phyloP scores from a whole-genome alignment of 2,888 invertebrate species.

The Eulithis prunata region DNA sequence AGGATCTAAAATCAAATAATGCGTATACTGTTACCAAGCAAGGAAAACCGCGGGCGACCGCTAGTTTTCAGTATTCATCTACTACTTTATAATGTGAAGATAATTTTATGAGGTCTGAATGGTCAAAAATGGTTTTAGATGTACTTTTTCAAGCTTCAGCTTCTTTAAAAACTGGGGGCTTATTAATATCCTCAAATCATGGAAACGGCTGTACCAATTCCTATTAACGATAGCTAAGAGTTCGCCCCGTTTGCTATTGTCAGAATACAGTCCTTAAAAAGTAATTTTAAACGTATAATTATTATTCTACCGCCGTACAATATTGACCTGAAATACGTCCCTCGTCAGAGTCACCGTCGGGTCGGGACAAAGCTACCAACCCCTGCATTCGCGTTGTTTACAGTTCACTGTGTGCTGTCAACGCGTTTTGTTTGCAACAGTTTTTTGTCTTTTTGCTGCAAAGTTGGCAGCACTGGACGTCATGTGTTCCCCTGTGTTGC shows the following conservation, averaged over 20 bases:
- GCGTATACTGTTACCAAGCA: no score
- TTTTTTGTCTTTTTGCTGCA: conserved; percentile 56
- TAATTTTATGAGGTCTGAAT: no score
- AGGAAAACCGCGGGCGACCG: no score
- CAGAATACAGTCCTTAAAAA: neutral
- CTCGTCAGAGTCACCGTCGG: neutral
- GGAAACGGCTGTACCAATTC: no score
- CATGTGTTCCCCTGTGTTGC: conserved; percentile 57
- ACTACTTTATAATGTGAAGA: no score
- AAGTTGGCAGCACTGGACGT: conserved; percentile 68
- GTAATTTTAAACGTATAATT: neutral
- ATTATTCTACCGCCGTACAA: neutral
- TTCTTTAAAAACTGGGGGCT: no score
- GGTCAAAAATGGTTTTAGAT: no score
- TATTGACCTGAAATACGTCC: conserved; percentile 7
- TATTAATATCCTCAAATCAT: no score
- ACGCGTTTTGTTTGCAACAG: conserved; percentile 54
- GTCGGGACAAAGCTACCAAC: conserved; percentile 16
- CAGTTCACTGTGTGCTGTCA: conserved; percentile 29
- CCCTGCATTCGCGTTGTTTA: conserved; percentile 21
- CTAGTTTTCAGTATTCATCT: no score
- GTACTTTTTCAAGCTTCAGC: no score
- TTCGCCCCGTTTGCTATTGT: neutral
- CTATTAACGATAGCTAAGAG: no score
- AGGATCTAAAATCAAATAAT: no score